Evolutionary conservation across 2,113 vertebrate genomes (phyloP).

Genomic region (Ptychochromis oligacanthus): DNA sequence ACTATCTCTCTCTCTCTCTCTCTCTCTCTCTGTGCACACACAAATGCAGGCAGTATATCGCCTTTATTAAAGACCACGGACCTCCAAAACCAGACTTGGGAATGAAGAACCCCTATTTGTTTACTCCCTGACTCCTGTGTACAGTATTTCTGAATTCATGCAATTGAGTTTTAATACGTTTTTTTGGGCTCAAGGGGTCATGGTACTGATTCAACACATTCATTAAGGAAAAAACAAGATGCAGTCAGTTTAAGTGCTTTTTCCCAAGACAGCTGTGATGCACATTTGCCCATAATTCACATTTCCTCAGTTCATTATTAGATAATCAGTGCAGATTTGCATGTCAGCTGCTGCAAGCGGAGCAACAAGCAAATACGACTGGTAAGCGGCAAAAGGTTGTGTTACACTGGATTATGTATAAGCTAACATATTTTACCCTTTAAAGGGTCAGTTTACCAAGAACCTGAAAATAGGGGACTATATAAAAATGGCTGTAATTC

Average conservation of each 20-base stretch:
- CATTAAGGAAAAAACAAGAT: conserved; percentile 41
- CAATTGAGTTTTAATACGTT: conserved; percentile 50
- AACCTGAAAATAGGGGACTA: neutral
- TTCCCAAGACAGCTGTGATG: conserved; percentile 43
- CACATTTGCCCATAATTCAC: conserved; percentile 44
- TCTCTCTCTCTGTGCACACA: conserved; percentile 4
- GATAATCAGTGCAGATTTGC: conserved; percentile 48
- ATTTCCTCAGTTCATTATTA: conserved; percentile 52
- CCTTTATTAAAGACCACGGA: conserved; percentile 57
- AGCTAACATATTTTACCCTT: neutral
- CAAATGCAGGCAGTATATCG: conserved; percentile 20
- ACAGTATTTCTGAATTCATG: conserved; percentile 32
- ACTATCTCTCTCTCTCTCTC: neutral
- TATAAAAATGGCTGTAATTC: neutral
- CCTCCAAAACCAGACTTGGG: conserved; percentile 34
- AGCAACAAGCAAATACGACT: conserved; percentile 11
- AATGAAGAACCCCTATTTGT: conserved; percentile 22
- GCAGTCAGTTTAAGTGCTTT: conserved; percentile 21
- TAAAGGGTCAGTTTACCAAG: neutral
- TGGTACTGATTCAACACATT: conserved; percentile 20
- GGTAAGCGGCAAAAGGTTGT: conserved; percentile 8
- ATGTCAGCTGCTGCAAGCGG: conserved; percentile 20
- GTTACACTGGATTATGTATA: neutral
- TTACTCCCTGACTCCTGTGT: conserved; percentile 35
- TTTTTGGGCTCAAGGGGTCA: conserved; percentile 37